Percentiles rank a stretch among this genome's conserved stretches.
Evolutionary conservation across 2,113 vertebrate species (phyloP).

Genomic region (Choloepus hoffmanni): DNA sequence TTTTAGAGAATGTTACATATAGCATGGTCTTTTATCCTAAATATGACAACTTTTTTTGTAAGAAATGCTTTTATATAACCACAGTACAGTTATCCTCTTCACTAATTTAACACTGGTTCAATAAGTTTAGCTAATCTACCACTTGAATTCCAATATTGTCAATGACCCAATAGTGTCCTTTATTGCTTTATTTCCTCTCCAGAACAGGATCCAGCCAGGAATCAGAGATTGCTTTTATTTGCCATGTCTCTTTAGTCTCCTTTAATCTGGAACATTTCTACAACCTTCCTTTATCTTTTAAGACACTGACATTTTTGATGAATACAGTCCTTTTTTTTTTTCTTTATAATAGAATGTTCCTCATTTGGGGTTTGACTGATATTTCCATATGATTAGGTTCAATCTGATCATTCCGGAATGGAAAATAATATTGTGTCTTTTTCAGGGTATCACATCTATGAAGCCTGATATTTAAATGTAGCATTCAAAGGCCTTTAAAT

Average conservation of each 20-base stretch:
- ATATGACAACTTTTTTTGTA: background rate
- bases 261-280: background rate
- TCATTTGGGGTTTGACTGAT: background rate
- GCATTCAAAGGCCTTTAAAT: background rate
- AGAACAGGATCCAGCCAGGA: background rate
- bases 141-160: constrained; percentile 36
- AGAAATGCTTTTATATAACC: background rate
- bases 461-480: background rate
- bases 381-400: background rate
- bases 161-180: background rate
- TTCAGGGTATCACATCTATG: background rate
- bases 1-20: background rate
- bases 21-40: background rate
- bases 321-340: background rate
- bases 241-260: background rate
- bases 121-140: constrained; percentile 49
- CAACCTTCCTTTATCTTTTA: constrained; percentile 30
- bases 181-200: background rate
- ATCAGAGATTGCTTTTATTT: background rate
- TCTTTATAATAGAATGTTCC: background rate
- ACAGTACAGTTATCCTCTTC: background rate
- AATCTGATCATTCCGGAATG: background rate
- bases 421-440: background rate
- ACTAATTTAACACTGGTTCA: constrained; percentile 60
- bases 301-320: background rate